Base-by-base conservation (phyloP, 2,797 vertebrate genomes). In the Tarsius wallacei region DNA sequence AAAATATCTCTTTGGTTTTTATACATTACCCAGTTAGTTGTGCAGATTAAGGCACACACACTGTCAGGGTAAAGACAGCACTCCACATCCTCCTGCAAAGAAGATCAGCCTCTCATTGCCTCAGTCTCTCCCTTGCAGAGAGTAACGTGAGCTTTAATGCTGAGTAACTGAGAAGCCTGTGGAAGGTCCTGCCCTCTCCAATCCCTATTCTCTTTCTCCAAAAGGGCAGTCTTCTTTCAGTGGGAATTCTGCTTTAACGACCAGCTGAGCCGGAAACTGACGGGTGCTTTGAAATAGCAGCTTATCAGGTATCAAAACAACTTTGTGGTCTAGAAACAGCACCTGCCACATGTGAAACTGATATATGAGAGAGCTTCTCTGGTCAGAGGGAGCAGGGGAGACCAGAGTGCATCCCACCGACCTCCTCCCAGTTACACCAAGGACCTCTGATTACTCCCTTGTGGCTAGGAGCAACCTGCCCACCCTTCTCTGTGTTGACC, bases 381-480 rank as follows among this genome's bases (percentile, higher is more conserved):
- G 6, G 33, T n/a, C 19, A 5, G 10, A 36, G 51, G 15, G 83
- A 0, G 2, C 42, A 42, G 12, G 10, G 14, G n/a, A 1, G 12
- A 24, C 28, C 19, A 49, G 85, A 76, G 31, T 1, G 0, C 6
- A 17, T 10, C 9, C 57, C 15, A 9, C 14, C 21, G 47, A 2
- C 53, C 33, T 59, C 24, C 2, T 71, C 36, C 86, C 8, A 22
- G 13, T 2, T 6, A 16, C 6, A 1, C 14, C 55, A 3, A 31
- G 53, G 85, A 33, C 8, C 53, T 36, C 26, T 7, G 36, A 26
- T 59, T 7, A 28, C 28, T 7, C 28, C 28, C 19, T 33, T 0
- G 71, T 4, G 7, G 55, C 13, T 19, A 10, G 55, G 36, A 71
- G n/a, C 53, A 61, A 33, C 7, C 26, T 26, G 42, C 26, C 24